phyloP scores from a whole-genome alignment of 2,113 vertebrate species.

The Chroicocephalus ridibundus region DNA sequence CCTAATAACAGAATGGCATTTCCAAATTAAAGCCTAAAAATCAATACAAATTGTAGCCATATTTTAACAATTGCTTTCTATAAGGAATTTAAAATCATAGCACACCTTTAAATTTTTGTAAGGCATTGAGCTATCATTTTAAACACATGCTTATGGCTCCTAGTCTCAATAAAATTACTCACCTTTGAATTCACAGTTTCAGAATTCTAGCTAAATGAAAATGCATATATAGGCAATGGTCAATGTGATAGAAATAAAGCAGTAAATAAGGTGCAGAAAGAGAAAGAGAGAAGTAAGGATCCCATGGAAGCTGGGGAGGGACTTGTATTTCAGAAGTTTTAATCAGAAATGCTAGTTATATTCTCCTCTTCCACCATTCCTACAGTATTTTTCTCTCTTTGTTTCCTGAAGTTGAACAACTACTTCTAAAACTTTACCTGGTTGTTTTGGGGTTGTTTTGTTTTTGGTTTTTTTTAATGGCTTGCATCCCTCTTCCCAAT shows the following conservation, averaged over 20 bases:
- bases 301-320: not conserved
- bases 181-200: not conserved
- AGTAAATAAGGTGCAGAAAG: not conserved
- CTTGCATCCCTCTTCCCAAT: not conserved
- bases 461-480: not conserved
- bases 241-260: not conserved
- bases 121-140: not conserved
- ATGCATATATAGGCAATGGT: not conserved
- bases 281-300: not conserved
- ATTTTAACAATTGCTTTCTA: not conserved
- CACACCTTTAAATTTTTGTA: not conserved
- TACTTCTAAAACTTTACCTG: not conserved
- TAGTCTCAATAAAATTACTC: not conserved
- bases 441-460: not conserved
- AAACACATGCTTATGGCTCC: not conserved
- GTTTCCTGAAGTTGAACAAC: not conserved
- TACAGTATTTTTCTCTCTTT: not conserved
- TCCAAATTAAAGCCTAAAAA: not conserved
- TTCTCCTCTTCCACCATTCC: not conserved
- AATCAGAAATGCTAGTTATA: not conserved
- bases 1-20: not conserved
- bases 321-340: not conserved
- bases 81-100: not conserved
- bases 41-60: not conserved
- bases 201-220: not conserved